Percentiles rank a stretch among this genome's conserved stretches.
Conservation (phyloP, 2,888 invertebrate genomes). For the Machimus atricapillus region DNA sequence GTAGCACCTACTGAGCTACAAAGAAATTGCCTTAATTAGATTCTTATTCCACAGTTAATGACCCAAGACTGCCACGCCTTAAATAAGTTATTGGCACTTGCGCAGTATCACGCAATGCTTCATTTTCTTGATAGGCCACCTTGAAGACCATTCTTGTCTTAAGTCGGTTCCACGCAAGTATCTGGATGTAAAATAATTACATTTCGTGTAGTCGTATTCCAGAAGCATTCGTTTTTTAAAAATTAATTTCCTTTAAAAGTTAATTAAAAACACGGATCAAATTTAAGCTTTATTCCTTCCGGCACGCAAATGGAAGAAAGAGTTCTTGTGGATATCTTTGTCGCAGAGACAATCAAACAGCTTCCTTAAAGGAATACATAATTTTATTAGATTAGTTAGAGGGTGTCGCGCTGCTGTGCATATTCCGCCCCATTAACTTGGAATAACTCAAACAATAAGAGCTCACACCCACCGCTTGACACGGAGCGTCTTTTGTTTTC, state of each 20-base stretch:
- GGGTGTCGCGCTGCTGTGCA: not conserved
- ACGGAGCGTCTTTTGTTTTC: conserved; percentile 43
- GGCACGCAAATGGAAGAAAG: not conserved
- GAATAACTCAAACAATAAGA: conserved; percentile 38
- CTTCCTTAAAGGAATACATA: not conserved
- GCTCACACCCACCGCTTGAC: not conserved
- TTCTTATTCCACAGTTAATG: not conserved
- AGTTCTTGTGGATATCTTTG: not conserved
- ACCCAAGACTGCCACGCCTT: not conserved
- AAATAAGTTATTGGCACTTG: not conserved
- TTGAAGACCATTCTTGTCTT: not conserved
- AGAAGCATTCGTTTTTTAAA: not conserved
- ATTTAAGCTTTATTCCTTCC: not conserved
- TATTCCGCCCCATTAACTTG: conserved; percentile 42
- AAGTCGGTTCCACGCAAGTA: not conserved
- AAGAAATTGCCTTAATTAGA: not conserved
- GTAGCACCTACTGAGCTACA: not conserved
- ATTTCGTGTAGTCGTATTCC: not conserved
- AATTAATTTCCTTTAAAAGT: not conserved
- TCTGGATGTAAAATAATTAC: not conserved
- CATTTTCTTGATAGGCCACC: not conserved
- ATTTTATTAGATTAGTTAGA: not conserved
- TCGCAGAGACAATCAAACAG: not conserved
- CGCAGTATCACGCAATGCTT: not conserved
- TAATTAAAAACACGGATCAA: not conserved